A percentile compares a stretch with the other conserved stretches of the same genome.
These are phyloP conservation scores for Dromiciops gliroides DNA, from an alignment of 2,113 vertebrate species.

Conservation along the genomic window DNA sequence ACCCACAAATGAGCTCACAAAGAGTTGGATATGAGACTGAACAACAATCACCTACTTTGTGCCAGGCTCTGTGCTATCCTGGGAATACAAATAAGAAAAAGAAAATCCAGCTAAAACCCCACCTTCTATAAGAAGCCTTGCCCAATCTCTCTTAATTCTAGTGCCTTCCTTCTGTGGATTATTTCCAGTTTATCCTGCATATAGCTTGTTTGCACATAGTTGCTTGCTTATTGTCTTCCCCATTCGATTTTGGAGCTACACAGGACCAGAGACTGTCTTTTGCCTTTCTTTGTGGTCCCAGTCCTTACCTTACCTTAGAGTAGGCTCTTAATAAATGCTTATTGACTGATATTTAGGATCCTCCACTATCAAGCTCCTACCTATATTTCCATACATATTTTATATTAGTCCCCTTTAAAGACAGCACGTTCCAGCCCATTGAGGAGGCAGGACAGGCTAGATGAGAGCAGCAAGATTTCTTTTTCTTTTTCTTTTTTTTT, in stretches of 20 bases:
- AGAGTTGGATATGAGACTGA: background rate
- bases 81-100: background rate
- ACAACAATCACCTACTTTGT: background rate
- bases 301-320: background rate
- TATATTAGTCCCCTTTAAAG: background rate
- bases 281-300: background rate
- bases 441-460: background rate
- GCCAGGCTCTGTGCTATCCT: background rate
- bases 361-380: background rate
- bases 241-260: background rate
- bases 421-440: background rate
- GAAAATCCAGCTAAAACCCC: background rate
- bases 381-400: background rate
- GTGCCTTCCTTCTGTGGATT: background rate
- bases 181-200: background rate
- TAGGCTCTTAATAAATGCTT: background rate
- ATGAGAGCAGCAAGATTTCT: background rate
- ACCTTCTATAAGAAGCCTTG: background rate
- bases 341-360: background rate
- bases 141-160: background rate
- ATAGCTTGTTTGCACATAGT: background rate
- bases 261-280: background rate
- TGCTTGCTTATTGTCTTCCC: background rate
- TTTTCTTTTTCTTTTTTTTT: background rate
- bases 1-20: background rate